phyloP scores from a whole-genome alignment of 2,888 invertebrate species.

The Drosophila aldrichi region DNA sequence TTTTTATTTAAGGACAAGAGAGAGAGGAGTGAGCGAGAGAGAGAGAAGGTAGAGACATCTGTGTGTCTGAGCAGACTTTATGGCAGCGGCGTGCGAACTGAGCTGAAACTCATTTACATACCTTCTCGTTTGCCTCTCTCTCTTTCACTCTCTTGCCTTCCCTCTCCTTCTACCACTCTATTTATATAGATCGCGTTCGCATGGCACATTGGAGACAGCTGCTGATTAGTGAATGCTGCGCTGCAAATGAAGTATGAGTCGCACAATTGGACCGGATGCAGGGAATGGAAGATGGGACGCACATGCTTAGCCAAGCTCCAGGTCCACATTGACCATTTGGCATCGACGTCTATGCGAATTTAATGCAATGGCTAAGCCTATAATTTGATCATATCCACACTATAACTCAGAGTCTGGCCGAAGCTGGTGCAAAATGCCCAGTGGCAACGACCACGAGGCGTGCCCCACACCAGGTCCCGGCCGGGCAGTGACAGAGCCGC shows the following conservation, averaged over 20 bases:
- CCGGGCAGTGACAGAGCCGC: slow-evolving; percentile 55
- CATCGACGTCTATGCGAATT: slow-evolving; percentile 74
- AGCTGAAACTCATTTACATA: slow-evolving; percentile 68
- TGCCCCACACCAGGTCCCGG: slow-evolving; percentile 27
- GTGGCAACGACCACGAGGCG: slow-evolving; percentile 62
- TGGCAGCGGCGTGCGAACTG: slow-evolving; percentile 74
- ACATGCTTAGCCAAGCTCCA: slow-evolving; percentile 41
- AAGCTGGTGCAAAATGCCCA: slow-evolving; percentile 66
- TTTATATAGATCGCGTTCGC: slow-evolving; percentile 1
- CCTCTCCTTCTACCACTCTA: background rate
- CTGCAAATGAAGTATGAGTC: slow-evolving; percentile 12
- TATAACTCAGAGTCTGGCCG: slow-evolving; percentile 69
- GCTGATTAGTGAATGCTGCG: slow-evolving; percentile 17
- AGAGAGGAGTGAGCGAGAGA: background rate
- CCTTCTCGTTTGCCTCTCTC: slow-evolving; percentile 1
- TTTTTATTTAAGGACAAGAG: slow-evolving; percentile 10
- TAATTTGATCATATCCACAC: slow-evolving; percentile 81
- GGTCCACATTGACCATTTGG: background rate
- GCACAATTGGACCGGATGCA: slow-evolving; percentile 63
- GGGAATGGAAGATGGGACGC: slow-evolving; percentile 22
- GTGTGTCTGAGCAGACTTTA: slow-evolving; percentile 67
- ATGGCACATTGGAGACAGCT: slow-evolving; percentile 15
- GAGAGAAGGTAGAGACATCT: background rate
- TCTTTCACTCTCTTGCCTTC: background rate
- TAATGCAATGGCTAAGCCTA: slow-evolving; percentile 75